Percentiles rank a stretch among this genome's conserved stretches.
Evolutionary conservation across 1,140 invertebrate species (phyloP).

Genomic region (Drosophila kikkawai): DNA sequence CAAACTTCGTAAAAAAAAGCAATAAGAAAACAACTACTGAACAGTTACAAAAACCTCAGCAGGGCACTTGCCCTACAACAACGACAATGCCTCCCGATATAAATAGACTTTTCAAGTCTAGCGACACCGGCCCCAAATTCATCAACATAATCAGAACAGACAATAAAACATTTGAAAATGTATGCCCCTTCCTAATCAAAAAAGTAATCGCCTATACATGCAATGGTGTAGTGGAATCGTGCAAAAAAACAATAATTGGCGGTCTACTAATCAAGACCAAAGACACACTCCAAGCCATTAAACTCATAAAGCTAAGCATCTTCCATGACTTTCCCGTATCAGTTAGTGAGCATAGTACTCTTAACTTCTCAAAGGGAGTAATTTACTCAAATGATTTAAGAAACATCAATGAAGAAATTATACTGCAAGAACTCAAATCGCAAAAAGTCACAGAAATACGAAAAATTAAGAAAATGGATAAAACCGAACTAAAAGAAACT

Average conservation of each 20-base stretch:
- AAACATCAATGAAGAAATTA: slow-evolving; percentile 4
- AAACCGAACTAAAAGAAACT: neutral
- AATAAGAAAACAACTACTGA: too few species aligned
- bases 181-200: neutral
- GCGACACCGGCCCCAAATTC: neutral
- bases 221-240: slow-evolving; percentile 21
- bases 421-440: slow-evolving; percentile 7
- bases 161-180: slow-evolving; percentile 4
- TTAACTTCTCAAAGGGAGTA: slow-evolving; percentile 22
- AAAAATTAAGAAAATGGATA: slow-evolving; percentile 15
- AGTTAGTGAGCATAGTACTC: slow-evolving; percentile 17
- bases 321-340: slow-evolving; percentile 21
- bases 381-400: slow-evolving; percentile 17
- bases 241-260: slow-evolving; percentile 19
- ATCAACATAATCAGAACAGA: slow-evolving; percentile 19
- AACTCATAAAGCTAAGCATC: slow-evolving; percentile 4
- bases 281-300: slow-evolving; percentile 9
- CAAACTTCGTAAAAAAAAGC: too few species aligned
- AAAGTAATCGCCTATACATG: slow-evolving; percentile 15
- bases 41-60: neutral
- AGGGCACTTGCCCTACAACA: slow-evolving; percentile 15
- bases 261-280: slow-evolving; percentile 12
- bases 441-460: slow-evolving; percentile 15
- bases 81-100: slow-evolving; percentile 9
- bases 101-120: slow-evolving; percentile 11